Base-by-base conservation (phyloP, 2,113 vertebrate genomes). In the Rhea americana region DNA sequence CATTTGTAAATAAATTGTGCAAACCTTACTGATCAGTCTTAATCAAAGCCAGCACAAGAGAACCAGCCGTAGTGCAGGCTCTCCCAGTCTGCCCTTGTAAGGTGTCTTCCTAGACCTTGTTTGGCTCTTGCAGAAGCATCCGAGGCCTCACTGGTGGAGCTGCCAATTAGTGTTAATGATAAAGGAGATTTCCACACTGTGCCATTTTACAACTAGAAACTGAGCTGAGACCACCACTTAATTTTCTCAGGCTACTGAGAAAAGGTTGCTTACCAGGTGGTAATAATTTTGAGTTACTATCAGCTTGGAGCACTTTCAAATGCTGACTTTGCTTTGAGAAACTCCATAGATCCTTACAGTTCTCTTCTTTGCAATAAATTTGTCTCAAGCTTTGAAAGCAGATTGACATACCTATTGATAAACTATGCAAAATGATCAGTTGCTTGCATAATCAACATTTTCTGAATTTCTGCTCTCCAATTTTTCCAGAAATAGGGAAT, bases 1-100 rank as follows among this genome's bases (percentile, higher is more conserved):
- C 8, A 26, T 72, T 75, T 61, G 5, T 14, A 65, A 79, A 78
- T 25, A 26, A 84, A 55, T 14, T 48, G 12, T 45, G 39, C 2
- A 8, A 48, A 7, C 16, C 5, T 61, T 67, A 11, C 17, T 63
- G 12, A 24, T 53, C 58, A 26, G 25, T 66, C 41, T 6, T 85
- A 1, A 17, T 59, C 2, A 25, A 70, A 37, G 15, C 4, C 7
- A 55, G 32, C 30, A 25, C 0, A 2, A 39, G 22, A 30, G 35
- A 89, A 17, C 9, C 48, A 68, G 6, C 65, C 7, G 7, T 11
- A 8, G 13, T 82, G n/a, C 32, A 70, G 70, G 28, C 17, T 50
- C 5, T 50, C 50, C 47, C 59, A 1, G 19, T 15, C 50, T 55
- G 9, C 4, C 5, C 9, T 6, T 5, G 68, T 15, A 77, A 39